Conservation (phyloP, 2,797 vertebrate species). For the Chelmon rostratus region DNA sequence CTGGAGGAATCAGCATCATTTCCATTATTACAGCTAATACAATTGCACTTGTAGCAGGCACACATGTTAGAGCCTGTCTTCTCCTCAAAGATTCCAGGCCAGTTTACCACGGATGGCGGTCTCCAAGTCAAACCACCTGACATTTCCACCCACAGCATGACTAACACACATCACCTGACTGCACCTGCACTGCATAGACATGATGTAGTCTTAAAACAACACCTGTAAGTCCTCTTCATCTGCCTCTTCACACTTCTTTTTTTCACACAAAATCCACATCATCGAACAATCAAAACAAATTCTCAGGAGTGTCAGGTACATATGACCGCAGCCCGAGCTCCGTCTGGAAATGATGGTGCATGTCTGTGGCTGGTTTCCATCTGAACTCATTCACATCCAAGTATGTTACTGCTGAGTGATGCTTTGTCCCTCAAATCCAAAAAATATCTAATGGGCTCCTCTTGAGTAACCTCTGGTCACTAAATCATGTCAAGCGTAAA, state of each 20-base stretch:
- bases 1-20: background rate
- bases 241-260: background rate
- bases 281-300: background rate
- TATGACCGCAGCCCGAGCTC: background rate
- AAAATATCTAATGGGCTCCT: slow-evolving; percentile 49
- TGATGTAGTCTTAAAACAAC: slow-evolving; percentile 37
- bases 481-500: background rate
- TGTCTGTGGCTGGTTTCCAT: slow-evolving; percentile 22
- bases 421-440: slow-evolving; percentile 11
- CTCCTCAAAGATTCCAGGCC: background rate
- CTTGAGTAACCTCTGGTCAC: slow-evolving; percentile 9
- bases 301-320: background rate
- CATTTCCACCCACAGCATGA: slow-evolving; percentile 34
- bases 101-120: slow-evolving; percentile 1
- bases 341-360: background rate
- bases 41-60: background rate
- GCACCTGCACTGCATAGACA: slow-evolving; percentile 28
- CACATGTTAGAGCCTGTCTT: slow-evolving; percentile 46
- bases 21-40: background rate
- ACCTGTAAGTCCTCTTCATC: background rate
- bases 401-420: slow-evolving; percentile 47
- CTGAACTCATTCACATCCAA: slow-evolving; percentile 3
- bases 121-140: slow-evolving; percentile 24
- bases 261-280: background rate
- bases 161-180: slow-evolving; percentile 54